Percentiles rank a stretch among this genome's conserved stretches.
Evolutionary conservation across 2,888 invertebrate genomes (phyloP).

Genomic region (Heliconius cydno): DNA sequence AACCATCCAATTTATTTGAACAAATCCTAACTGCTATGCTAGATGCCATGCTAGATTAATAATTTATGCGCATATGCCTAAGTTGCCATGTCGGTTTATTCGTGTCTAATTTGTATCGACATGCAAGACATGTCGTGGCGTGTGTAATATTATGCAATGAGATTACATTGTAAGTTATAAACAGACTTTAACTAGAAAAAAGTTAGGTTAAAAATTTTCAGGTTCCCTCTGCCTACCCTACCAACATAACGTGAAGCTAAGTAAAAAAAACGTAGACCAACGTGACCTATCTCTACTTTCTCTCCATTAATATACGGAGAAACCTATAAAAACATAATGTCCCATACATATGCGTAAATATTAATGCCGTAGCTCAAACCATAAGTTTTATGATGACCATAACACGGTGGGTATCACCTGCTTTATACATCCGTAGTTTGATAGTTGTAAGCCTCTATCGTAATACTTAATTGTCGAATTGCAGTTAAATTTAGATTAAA

Average conservation of each 20-base stretch:
- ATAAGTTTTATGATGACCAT: slow-evolving; percentile 50
- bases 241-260: not conserved
- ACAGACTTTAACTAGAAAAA: not conserved
- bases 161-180: not conserved
- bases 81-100: not conserved
- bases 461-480: slow-evolving; percentile 43
- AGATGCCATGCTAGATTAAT: not conserved
- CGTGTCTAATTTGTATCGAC: not conserved
- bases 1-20: not conserved
- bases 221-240: not conserved
- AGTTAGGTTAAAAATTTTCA: not conserved
- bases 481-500: slow-evolving; percentile 43
- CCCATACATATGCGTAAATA: slow-evolving; percentile 29
- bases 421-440: slow-evolving; percentile 48
- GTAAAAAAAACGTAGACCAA: not conserved
- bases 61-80: slow-evolving; percentile 1
- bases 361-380: slow-evolving; percentile 41
- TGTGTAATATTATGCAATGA: not conserved
- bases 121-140: not conserved
- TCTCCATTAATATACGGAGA: not conserved
- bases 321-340: not conserved
- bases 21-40: not conserved
- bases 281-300: too few species aligned
- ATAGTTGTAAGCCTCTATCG: slow-evolving; percentile 50
- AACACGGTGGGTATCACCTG: slow-evolving; percentile 51